Conservation (phyloP, 2,113 vertebrate species). For the Lasiurus cinereus region DNA sequence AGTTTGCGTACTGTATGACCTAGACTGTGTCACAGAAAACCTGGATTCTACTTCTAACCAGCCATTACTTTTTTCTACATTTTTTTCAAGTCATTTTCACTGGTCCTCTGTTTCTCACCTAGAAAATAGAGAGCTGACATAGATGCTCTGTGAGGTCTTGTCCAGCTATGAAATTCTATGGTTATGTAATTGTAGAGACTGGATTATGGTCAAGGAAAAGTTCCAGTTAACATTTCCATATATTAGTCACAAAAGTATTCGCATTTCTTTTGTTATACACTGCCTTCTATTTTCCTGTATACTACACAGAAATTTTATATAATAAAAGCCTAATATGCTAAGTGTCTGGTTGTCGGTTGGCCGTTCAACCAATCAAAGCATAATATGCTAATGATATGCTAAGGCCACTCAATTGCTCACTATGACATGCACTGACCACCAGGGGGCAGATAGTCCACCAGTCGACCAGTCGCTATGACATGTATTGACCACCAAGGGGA, state of each 20-base stretch:
- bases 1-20: not conserved
- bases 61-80: not conserved
- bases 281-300: not conserved
- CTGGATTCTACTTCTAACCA: not conserved
- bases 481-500: too few relatives aligned
- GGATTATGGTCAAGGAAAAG: not conserved
- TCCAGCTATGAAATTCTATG: not conserved
- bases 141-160: not conserved
- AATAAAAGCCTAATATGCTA: too few relatives aligned
- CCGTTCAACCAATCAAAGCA: too few relatives aligned
- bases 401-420: too few relatives aligned
- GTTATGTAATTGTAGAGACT: not conserved
- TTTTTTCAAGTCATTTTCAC: not conserved
- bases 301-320: not conserved
- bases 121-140: constrained; percentile 2
- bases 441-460: too few relatives aligned
- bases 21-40: not conserved
- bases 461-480: too few relatives aligned
- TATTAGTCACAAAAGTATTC: not conserved
- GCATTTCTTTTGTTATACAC: constrained; percentile 30
- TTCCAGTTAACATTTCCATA: not conserved
- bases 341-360: too few relatives aligned
- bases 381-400: too few relatives aligned
- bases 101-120: constrained; percentile 32
- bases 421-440: too few relatives aligned